Conservation (phyloP, 2,113 vertebrate species). For the Malurus elegans region DNA sequence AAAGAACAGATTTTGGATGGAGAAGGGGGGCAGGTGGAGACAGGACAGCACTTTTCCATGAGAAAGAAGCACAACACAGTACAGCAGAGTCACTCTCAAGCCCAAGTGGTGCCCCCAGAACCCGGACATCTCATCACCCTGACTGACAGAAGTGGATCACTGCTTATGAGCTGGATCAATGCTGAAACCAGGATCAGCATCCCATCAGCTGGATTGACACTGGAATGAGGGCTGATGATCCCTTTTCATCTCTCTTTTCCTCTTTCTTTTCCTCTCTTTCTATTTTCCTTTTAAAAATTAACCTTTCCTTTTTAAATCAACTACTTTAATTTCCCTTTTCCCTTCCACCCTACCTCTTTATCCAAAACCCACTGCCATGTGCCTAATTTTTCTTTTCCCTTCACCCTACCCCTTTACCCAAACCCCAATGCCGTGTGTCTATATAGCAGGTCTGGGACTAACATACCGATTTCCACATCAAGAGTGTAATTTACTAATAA, state of each 20-base stretch:
- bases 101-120: not conserved
- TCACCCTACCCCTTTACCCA: not conserved
- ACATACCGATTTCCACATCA: not conserved
- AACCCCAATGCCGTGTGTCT: not conserved
- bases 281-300: not conserved
- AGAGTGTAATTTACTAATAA: not conserved
- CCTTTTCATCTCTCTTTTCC: not conserved
- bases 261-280: not conserved
- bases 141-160: not conserved
- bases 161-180: not conserved
- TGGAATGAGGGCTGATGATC: not conserved
- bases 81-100: not conserved
- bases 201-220: not conserved
- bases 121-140: rapidly evolving
- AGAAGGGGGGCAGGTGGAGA: not conserved
- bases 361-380: not conserved
- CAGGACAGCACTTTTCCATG: not conserved
- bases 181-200: not conserved
- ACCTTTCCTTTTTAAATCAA: not conserved
- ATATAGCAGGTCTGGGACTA: not conserved
- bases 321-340: not conserved
- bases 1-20: not conserved
- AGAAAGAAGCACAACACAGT: not conserved
- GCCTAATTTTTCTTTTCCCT: not conserved
- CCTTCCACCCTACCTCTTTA: not conserved